Conservation (phyloP, 2,888 invertebrate species). For the Chymomyza procnemis region DNA sequence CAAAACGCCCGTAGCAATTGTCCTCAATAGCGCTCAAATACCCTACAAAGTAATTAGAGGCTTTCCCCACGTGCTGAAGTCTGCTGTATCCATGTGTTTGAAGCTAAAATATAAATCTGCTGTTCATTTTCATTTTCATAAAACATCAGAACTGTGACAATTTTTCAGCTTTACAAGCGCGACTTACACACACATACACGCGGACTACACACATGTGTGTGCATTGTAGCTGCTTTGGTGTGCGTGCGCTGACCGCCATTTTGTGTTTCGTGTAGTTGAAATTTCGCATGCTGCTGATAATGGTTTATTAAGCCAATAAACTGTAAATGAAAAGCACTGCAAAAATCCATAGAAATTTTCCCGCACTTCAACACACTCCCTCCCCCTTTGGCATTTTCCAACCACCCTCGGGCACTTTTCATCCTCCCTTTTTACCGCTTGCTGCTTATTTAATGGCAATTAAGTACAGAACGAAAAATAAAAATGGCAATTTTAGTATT, state of each 20-base stretch:
- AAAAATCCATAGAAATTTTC: constrained; percentile 20
- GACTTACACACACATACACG: neutral
- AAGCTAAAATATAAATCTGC: constrained; percentile 41
- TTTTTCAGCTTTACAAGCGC: neutral
- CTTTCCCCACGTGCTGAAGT: too few species aligned
- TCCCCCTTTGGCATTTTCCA: neutral
- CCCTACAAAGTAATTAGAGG: too few species aligned
- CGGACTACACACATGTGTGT: neutral
- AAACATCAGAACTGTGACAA: constrained; percentile 35
- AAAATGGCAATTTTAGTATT: neutral
- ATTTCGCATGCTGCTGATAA: constrained; percentile 27
- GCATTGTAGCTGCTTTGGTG: neutral
- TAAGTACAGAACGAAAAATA: neutral
- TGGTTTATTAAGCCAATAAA: constrained; percentile 38
- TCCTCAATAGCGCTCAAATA: too few species aligned
- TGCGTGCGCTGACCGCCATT: neutral
- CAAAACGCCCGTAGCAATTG: too few species aligned
- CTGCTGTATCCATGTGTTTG: neutral
- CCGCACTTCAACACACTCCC: neutral
- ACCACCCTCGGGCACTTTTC: neutral
- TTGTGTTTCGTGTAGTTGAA: constrained; percentile 7
- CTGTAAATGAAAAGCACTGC: constrained; percentile 10
- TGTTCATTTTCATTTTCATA: constrained; percentile 27
- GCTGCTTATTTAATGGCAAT: constrained; percentile 1
- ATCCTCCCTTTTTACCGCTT: too few species aligned